Conservation (phyloP, 2,797 vertebrate genomes). For the Melanogrammus aeglefinus region DNA sequence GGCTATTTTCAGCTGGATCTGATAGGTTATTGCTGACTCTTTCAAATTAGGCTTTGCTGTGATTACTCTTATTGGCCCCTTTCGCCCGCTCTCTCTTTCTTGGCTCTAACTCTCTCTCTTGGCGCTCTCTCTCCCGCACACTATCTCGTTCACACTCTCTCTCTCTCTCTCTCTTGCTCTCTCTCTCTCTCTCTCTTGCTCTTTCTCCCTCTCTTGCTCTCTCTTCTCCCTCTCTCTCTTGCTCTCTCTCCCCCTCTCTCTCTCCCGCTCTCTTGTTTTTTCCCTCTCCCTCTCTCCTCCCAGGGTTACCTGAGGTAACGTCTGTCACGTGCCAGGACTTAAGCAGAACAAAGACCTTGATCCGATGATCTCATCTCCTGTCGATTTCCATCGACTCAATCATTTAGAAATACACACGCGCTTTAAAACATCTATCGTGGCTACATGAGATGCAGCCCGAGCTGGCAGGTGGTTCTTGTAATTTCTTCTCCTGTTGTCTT, state of each 20-base stretch:
- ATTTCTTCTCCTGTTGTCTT: neutral
- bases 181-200: too few species aligned
- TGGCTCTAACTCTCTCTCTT: neutral
- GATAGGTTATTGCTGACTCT: conserved; percentile 47
- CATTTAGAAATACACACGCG: neutral
- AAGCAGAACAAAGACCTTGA: neutral
- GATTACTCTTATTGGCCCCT: conserved; percentile 23
- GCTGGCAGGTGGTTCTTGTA: neutral
- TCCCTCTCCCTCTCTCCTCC: too few species aligned
- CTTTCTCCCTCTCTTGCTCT: too few species aligned
- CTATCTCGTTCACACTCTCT: too few species aligned
- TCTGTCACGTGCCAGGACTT: neutral
- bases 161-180: too few species aligned
- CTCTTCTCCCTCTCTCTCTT: too few species aligned
- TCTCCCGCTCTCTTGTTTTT: too few species aligned
- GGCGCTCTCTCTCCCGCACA: too few species aligned
- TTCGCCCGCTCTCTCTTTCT: conserved; percentile 25
- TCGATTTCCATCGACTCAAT: neutral
- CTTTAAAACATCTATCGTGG: neutral
- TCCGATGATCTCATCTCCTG: neutral
- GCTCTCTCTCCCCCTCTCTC: too few species aligned
- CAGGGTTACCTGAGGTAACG: neutral
- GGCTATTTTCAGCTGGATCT: conserved; percentile 43
- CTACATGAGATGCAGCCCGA: too few species aligned
- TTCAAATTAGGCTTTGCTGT: conserved; percentile 34